A percentile compares a stretch with the other conserved stretches of the same genome.
Conservation (phyloP, 1,140 invertebrate genomes). For the Drosophila parabipectinata region DNA sequence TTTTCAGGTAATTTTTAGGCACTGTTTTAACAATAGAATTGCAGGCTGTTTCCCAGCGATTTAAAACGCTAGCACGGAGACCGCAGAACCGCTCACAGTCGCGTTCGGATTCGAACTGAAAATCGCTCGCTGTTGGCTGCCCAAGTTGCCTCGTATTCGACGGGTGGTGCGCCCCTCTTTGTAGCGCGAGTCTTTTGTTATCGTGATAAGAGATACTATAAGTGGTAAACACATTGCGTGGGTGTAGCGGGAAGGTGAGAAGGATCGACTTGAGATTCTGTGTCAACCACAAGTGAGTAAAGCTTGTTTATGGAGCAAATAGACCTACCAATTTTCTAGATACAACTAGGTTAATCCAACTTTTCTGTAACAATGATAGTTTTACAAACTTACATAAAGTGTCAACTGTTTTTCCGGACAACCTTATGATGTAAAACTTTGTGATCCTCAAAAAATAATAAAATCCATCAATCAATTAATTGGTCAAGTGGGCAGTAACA, state of each 20-base stretch:
- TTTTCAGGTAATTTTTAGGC: constrained; percentile 24
- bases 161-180: not conserved
- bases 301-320: not conserved
- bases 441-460: not conserved
- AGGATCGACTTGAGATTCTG: constrained; percentile 2
- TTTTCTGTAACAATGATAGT: not conserved
- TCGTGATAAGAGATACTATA: constrained; percentile 11
- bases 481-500: not conserved
- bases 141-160: constrained; percentile 12
- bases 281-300: not conserved
- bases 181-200: not conserved
- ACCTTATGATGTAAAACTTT: not conserved
- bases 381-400: not conserved
- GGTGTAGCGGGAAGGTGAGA: constrained; percentile 1
- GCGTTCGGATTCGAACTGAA: constrained; percentile 47
- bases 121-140: constrained; percentile 25
- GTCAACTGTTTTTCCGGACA: too few species aligned
- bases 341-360: not conserved
- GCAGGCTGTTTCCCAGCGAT: constrained; percentile 10
- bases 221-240: not conserved
- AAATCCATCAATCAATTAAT: not conserved
- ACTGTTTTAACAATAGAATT: constrained; percentile 21
- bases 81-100: constrained; percentile 26
- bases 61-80: constrained; percentile 23
- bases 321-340: not conserved